Evolutionary conservation across 2,888 invertebrate genomes (phyloP), one percentile per base, ranked within the genome.

Genomic region (Chloromyia formosa): DNA sequence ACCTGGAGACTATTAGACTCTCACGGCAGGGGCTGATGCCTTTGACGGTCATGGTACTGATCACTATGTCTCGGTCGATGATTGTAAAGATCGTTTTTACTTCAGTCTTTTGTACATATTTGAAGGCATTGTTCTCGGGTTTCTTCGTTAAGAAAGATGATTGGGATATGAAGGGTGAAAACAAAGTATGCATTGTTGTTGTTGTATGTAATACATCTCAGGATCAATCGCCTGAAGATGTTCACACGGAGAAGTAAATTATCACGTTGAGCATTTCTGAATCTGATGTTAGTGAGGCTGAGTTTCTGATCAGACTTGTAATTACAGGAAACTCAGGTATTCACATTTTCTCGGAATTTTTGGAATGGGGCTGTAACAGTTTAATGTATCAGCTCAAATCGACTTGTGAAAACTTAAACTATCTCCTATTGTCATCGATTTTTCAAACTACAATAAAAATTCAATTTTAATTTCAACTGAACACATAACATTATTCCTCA

Each of bases 101-200:
- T 56, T 23, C 23, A 12, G 14, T 7, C 22, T 56, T 56, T 56
- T 60, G 60, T 60, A 35, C 27, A 35, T 7, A n/a, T 60, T 14
- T 20, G 1, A 23, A n/a, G 14, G 23, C 23, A 22, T 60, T 22
- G 10, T 60, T 60, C 23, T 23, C 7, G 4, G 60, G 20, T 9
- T 60, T 60, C 27, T 60, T 60, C 23, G 58, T 22, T 18, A 18
- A 20, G n/a, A n/a, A n/a, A n/a, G 5, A 54, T 14, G 58, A 58
- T 18, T 58, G 3, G 2, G 23, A 23, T 22, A 14, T 20, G 60
- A 60, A 20, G 1, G n/a, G 27, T 14, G 56, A 18, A 56, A 18
- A 53, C 16, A 35, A 35, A 35, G 7, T 35, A 35, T 35, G 27
- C 7, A 35, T 7, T 35, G 7, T 35, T 35, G 27, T 35, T 35